These are phyloP conservation scores for Melanchra persicariae DNA, from an alignment of 2,888 invertebrate genomes.

Conservation along the genomic window DNA sequence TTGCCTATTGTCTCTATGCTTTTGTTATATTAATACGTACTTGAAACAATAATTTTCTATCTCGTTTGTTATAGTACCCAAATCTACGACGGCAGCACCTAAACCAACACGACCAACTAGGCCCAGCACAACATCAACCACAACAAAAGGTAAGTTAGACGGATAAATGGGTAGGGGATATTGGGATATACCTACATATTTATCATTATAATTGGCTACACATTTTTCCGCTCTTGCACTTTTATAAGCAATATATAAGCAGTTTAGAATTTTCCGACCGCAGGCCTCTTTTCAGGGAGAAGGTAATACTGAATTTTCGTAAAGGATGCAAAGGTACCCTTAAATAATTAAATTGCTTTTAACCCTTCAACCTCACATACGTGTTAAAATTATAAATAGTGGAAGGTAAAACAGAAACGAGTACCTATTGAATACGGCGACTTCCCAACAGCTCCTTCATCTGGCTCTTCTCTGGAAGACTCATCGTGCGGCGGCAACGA, in stretches of 20 bases:
- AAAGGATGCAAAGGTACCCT: too few species aligned
- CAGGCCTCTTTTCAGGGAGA: not conserved
- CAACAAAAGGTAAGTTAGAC: constrained; percentile 67
- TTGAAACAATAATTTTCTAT: not conserved
- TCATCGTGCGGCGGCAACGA: constrained; percentile 74
- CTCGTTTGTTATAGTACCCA: constrained; percentile 56
- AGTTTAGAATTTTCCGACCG: not conserved
- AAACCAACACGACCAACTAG: constrained; percentile 77
- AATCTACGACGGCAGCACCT: constrained; percentile 76
- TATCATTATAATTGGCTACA: too few species aligned
- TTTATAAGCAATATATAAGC: not conserved
- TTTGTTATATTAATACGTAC: too few species aligned
- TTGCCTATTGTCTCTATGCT: too few species aligned
- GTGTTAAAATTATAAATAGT: not conserved
- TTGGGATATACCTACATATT: too few species aligned
- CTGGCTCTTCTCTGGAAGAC: constrained; percentile 73
- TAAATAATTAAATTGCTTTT: too few species aligned
- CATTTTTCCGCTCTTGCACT: too few species aligned
- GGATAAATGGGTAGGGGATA: too few species aligned
- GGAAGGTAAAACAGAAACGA: not conserved
- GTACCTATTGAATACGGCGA: not conserved
- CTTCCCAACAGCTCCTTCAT: constrained; percentile 60
- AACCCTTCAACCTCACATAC: not conserved
- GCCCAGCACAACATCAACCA: constrained; percentile 57
- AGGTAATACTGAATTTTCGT: too few species aligned